Evolutionary conservation across 2,797 vertebrate species (phyloP).

Genomic region (Coracias cyanogaster): DNA sequence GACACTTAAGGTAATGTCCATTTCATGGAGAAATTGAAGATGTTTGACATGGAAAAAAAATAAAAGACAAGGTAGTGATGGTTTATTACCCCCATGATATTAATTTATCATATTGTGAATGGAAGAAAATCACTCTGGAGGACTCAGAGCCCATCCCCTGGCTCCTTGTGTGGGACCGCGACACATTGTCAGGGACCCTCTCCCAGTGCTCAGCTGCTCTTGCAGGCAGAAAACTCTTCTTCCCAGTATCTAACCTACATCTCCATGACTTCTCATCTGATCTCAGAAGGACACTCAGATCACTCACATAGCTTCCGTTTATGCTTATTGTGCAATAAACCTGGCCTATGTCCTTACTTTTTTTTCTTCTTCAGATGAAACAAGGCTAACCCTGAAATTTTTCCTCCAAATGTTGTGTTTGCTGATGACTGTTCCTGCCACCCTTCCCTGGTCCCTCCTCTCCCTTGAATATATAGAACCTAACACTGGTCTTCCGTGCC

Average conservation of each 20-base stretch:
- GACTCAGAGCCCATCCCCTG: not conserved
- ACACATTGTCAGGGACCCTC: not conserved
- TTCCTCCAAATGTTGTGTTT: not conserved
- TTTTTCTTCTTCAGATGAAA: not conserved
- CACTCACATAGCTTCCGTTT: not conserved
- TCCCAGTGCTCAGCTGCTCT: not conserved
- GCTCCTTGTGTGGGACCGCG: no score
- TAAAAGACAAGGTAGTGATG: not conserved
- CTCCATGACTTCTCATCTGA: not conserved
- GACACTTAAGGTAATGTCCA: not conserved
- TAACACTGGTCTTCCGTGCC: not conserved
- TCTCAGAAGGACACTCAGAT: not conserved
- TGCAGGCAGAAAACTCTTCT: not conserved
- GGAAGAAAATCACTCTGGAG: not conserved
- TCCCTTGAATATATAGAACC: rapidly evolving
- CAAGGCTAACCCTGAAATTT: not conserved
- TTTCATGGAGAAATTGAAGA: not conserved
- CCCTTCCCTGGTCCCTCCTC: not conserved
- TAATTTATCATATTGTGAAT: not conserved
- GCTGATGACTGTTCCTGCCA: not conserved
- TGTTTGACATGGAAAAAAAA: not conserved
- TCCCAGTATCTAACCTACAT: not conserved
- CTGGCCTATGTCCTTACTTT: not conserved
- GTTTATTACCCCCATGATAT: not conserved
- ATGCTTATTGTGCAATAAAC: rapidly evolving